Percentiles rank a stretch among this genome's conserved stretches.
These are phyloP conservation scores for Phrynocephalus guinanensis DNA, from an alignment of 2,797 vertebrate genomes.

Conservation along the genomic window DNA sequence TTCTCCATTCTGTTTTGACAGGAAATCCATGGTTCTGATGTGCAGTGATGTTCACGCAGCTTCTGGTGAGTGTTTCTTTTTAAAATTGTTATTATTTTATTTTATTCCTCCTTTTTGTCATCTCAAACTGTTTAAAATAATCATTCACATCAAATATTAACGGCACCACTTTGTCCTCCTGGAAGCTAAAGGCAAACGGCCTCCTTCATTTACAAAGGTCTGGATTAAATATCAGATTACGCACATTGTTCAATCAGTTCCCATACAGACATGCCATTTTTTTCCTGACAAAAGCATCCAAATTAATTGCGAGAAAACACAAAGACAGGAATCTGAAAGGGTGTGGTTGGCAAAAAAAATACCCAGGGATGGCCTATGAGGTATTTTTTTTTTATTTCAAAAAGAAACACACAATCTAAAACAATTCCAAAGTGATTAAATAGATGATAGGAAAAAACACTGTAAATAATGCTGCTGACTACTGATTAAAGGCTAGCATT, in stretches of 20 bases:
- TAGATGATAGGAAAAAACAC: conserved; percentile 1
- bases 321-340: conserved; percentile 27
- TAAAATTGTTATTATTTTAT: conserved; percentile 43
- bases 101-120: conserved; percentile 51
- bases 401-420: not conserved
- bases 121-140: conserved; percentile 74
- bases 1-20: conserved; percentile 61
- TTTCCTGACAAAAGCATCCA: conserved; percentile 52
- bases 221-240: conserved; percentile 58
- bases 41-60: conserved; percentile 52
- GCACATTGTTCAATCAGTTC: conserved; percentile 62
- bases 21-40: conserved; percentile 61
- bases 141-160: conserved; percentile 75
- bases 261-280: conserved; percentile 50
- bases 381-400: no score
- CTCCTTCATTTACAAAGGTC: conserved; percentile 67
- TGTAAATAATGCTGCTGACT: not conserved
- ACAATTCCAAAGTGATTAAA: conserved; percentile 32
- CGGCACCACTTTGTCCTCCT: conserved; percentile 63
- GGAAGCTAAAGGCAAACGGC: conserved; percentile 57
- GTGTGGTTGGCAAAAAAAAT: conserved; percentile 11
- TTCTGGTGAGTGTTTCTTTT: conserved; percentile 59
- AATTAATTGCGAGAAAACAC: conserved; percentile 52
- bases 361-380: not conserved
- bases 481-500: not conserved